Percentiles rank a stretch among this genome's conserved stretches.
Conservation (phyloP, 1,140 invertebrate species). For the Dendroctonus valens region DNA sequence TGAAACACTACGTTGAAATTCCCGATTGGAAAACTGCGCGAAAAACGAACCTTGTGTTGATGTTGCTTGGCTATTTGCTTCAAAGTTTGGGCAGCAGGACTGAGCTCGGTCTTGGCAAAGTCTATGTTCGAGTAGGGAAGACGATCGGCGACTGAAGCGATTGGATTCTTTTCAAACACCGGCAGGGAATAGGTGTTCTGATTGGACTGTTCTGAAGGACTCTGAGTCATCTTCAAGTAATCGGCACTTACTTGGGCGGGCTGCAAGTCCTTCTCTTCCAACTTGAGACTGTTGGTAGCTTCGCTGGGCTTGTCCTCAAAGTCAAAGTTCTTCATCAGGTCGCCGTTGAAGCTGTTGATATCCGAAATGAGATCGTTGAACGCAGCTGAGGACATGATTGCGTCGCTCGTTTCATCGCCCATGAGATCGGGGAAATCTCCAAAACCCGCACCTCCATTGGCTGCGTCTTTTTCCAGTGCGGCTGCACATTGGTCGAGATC, state of each 20-base stretch:
- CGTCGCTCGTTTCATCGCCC: slow-evolving; percentile 78
- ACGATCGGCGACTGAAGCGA: slow-evolving; percentile 44
- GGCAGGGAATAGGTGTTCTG: slow-evolving; percentile 55
- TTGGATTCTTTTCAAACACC: slow-evolving; percentile 47
- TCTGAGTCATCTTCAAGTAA: slow-evolving; percentile 37
- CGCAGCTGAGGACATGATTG: slow-evolving; percentile 75
- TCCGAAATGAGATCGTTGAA: slow-evolving; percentile 88
- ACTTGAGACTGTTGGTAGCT: neutral
- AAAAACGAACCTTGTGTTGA: slow-evolving; percentile 67
- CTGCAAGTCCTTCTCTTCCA: slow-evolving; percentile 50
- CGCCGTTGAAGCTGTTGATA: slow-evolving; percentile 78
- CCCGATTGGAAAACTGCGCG: neutral
- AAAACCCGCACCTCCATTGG: slow-evolving; percentile 67
- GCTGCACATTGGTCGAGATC: slow-evolving; percentile 78
- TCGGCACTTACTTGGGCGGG: slow-evolving; percentile 30
- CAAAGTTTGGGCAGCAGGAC: slow-evolving; percentile 87
- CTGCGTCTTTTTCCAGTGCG: slow-evolving; percentile 76
- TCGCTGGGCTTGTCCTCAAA: slow-evolving; percentile 55
- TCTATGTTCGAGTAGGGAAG: slow-evolving; percentile 54
- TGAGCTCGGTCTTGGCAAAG: slow-evolving; percentile 67
- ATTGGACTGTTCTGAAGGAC: slow-evolving; percentile 36
- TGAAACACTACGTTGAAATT: neutral
- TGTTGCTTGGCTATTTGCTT: slow-evolving; percentile 97
- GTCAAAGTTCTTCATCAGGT: slow-evolving; percentile 83
- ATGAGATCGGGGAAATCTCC: slow-evolving; percentile 78